phyloP scores from a whole-genome alignment of 2,797 vertebrate species.

The Chaetophractus vellerosus region DNA sequence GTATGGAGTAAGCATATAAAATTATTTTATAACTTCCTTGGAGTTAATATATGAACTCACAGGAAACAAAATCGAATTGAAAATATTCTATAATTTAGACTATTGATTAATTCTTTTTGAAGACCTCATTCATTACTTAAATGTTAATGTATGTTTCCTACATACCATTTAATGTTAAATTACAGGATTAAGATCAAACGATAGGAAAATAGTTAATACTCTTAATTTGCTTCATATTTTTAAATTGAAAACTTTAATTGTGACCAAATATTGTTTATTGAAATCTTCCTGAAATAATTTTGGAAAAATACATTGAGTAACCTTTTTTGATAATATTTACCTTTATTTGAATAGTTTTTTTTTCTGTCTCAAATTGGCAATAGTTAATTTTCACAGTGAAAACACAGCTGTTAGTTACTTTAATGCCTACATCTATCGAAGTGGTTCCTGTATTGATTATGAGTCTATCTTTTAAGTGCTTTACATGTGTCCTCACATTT shows the following conservation, averaged over 20 bases:
- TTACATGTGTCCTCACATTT: neutral
- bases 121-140: slow-evolving; percentile 11
- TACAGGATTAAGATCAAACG: neutral
- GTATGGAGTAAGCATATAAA: neutral
- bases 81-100: neutral
- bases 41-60: neutral
- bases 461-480: neutral
- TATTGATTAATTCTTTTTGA: slow-evolving; percentile 46
- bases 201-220: neutral
- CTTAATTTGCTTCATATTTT: slow-evolving; percentile 34
- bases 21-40: neutral
- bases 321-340: slow-evolving; percentile 3
- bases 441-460: neutral
- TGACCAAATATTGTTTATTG: neutral
- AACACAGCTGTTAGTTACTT: neutral
- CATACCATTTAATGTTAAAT: slow-evolving; percentile 8
- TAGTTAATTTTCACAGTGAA: slow-evolving; percentile 9
- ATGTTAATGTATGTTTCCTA: slow-evolving; percentile 29
- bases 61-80: slow-evolving; percentile 4
- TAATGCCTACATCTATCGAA: neutral
- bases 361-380: neutral
- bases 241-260: slow-evolving; percentile 12
- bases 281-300: slow-evolving; percentile 23
- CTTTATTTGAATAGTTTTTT: slow-evolving; percentile 38
- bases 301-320: neutral